Percentiles rank a stretch among this genome's conserved stretches.
These are phyloP conservation scores for Nematopogon swammerdamellus DNA, from an alignment of 2,888 invertebrate species.

Conservation along the genomic window DNA sequence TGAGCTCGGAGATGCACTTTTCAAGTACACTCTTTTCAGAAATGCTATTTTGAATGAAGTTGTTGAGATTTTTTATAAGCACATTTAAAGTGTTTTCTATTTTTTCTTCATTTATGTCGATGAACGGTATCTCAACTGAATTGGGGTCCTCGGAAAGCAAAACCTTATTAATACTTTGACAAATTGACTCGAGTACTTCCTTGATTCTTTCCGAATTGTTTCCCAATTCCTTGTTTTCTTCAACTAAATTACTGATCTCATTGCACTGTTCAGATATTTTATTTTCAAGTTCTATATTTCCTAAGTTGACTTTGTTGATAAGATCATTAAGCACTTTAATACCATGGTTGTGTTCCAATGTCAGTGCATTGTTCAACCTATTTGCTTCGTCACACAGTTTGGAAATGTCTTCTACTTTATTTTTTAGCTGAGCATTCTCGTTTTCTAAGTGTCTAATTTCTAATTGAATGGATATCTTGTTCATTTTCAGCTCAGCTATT, in stretches of 20 bases:
- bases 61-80: neutral
- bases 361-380: constrained; percentile 9
- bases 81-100: neutral
- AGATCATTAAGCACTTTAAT: neutral
- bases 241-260: neutral
- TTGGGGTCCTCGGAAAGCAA: too few species aligned
- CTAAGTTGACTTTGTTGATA: too few species aligned
- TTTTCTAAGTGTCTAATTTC: neutral
- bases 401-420: neutral
- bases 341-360: neutral
- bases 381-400: constrained; percentile 4
- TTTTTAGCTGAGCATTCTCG: neutral
- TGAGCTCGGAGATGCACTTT: neutral
- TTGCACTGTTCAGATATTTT: neutral
- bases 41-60: neutral
- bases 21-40: neutral
- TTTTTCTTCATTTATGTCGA: too few species aligned
- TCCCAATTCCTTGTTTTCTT: neutral
- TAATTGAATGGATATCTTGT: constrained; percentile 4
- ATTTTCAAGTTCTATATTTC: neutral
- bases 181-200: too few species aligned
- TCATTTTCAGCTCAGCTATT: neutral
- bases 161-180: too few species aligned
- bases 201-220: neutral
- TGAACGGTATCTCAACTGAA: too few species aligned